Base-by-base conservation (phyloP, 2,113 vertebrate genomes). In the Catharus fuscescens region DNA sequence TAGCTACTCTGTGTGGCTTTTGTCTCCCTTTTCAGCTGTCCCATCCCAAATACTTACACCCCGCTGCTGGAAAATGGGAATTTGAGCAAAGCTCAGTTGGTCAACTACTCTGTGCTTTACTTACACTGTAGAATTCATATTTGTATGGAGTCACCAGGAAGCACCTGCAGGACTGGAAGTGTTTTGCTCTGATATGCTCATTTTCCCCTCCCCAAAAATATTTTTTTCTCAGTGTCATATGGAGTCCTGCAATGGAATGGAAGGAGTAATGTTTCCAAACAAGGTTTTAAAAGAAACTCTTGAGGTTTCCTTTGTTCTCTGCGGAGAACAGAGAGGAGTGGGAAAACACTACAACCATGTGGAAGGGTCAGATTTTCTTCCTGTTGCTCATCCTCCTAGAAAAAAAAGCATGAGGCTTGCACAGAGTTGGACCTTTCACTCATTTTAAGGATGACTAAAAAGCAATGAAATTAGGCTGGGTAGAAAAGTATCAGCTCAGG, bases 121-220 rank as follows among this genome's bases (percentile, higher is more conserved):
- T 86, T 99, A 92, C 99, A 99, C 96, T 99, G 99, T 96, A 96
- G 96, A 80, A 98, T 99, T 18, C 97, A 97, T 15, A 93, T 99
- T 90, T 99, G 99, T 70, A 62, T 98, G 82, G 98, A 98, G 92
- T 92, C 62, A 4, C 96, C 93, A 1, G 93, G 88, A 8, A 82
- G 93, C 9, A 96, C 97, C 31, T 99, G 99, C 89, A 98, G 95
- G 53, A 98, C 98, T 2, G 98, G 99, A 96, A 98, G 98, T 92
- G 32, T 6, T 86, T 78, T 61, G 21, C 5, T 38, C 24, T 6
- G 2, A 14, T 59, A 16, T 20, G 9, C 16, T 61, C 34, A 0
- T 47, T 60, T 31, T 12, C 25, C 16, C 26, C 1, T 18, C 25
- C 3, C 2, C 0, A 7, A 47, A 38, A 38, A 52, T 12, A 0